Evolutionary conservation across 37 sponge, comb jelly and placozoan species (phyloP).

Genomic region (Haliclona indistincta): DNA sequence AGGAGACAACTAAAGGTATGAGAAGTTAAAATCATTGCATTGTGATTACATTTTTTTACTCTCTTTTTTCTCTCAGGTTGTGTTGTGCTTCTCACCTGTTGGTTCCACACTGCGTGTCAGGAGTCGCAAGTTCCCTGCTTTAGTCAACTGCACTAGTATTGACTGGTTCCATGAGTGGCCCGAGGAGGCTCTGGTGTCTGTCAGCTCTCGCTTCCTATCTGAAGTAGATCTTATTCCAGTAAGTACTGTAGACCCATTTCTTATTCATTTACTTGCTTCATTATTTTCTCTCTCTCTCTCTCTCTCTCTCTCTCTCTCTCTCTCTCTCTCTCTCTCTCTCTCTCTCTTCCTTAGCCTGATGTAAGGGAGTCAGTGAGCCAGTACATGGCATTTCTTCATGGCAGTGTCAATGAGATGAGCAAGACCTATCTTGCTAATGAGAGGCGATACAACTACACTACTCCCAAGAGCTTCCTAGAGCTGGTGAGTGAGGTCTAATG

Average conservation of each 20-base stretch:
- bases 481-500: conserved; percentile 46
- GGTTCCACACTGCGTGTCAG: conserved; percentile 92
- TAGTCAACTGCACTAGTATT: conserved; percentile 96
- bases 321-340: background rate
- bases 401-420: conserved; percentile 93
- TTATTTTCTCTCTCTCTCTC: background rate
- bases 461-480: conserved; percentile 99
- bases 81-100: conserved; percentile 98
- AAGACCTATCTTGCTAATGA: conserved; percentile 88
- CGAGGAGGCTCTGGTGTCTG: conserved; percentile 92
- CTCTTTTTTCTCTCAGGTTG: conserved; percentile 58
- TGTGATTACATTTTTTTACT: background rate
- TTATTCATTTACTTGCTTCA: background rate
- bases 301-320: background rate
- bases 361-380: conserved; percentile 67
- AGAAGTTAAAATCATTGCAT: background rate
- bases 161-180: conserved; percentile 99
- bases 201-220: conserved; percentile 88
- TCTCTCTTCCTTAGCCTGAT: conserved; percentile 45
- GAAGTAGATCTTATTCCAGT: conserved; percentile 86
- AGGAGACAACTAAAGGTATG: conserved; percentile 88
- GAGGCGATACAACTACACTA: conserved; percentile 97
- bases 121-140: conserved; percentile 95
- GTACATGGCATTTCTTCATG: conserved; percentile 98
- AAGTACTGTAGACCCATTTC: no score